Evolutionary conservation across 2,888 invertebrate genomes (phyloP), one percentile per base, ranked within the genome.

Genomic region (Frankliniella intonsa): DNA sequence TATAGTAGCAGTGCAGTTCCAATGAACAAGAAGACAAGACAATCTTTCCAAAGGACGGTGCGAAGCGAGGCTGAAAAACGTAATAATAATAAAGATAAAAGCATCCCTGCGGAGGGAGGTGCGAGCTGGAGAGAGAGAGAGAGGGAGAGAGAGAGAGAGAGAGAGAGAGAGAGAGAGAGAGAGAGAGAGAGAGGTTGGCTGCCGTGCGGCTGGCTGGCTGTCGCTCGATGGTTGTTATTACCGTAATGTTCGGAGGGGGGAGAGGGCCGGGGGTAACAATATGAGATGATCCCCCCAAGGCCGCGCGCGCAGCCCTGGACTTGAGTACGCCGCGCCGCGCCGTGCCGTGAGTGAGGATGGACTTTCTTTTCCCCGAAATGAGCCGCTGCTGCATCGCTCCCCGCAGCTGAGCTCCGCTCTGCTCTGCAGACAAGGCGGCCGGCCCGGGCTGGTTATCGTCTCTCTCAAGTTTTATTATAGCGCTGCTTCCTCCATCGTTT

Each of bases 341-440:
- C n/a, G n/a, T n/a, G n/a, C n/a, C 38, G 38, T 38, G 3, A 38
- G 38, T n/a, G 62, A 62, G 62, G 2, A 11, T 19, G 25, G 69
- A 76, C 69, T 76, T 76, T 76, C 69, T 76, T 76, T 76, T 76
- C 69, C 69, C 22, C 25, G 69, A 76, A 76, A 22, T 25, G 25
- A 55, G 55, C 12, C 55, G 38, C 5, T 55, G 19, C 14, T 55
- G 55, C 55, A n/a, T n/a, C n/a, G n/a, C n/a, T n/a, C n/a, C n/a
- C n/a, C 5, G 14, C 14, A 0, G 55, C 55, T 19, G 19, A 7
- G 55, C 11, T 55, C 55, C 5, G 38, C 38, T 38, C 38, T 38
- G 38, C 38, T 38, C 38, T 38, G 38, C 38, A 38, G 38, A 38
- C 38, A 38, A 38, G 38, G 5, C 38, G 38, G 38, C 5, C 38